These are phyloP conservation scores for Scortum barcoo DNA, from an alignment of 2,113 vertebrate species.

Conservation along the genomic window DNA sequence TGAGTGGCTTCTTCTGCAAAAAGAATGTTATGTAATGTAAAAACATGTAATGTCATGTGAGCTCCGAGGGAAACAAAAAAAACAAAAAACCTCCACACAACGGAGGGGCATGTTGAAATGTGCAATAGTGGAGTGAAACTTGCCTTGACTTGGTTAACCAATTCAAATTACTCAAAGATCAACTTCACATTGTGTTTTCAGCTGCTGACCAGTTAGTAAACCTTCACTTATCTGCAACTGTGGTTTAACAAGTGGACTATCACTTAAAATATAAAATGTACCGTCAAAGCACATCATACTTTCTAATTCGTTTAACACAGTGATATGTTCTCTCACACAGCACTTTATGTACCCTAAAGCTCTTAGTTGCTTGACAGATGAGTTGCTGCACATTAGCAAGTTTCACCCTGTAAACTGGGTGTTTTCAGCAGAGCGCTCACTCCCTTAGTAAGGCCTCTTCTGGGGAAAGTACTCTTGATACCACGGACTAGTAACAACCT, in stretches of 20 bases:
- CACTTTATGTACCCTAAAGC: background rate
- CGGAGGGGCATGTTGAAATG: background rate
- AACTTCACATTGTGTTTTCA: background rate
- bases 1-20: background rate
- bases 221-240: background rate
- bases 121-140: background rate
- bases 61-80: background rate
- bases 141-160: too few species aligned
- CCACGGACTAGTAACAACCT: constrained; percentile 8
- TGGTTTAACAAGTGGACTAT: background rate
- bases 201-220: background rate
- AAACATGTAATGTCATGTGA: background rate
- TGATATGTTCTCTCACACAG: background rate
- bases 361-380: background rate
- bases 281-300: background rate
- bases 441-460: background rate
- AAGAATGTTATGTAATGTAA: background rate
- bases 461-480: background rate
- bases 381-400: background rate
- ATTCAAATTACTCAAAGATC: background rate
- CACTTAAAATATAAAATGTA: too few species aligned
- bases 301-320: background rate
- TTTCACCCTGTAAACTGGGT: background rate
- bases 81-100: background rate
- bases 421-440: constrained; percentile 2